A percentile compares a stretch with the other conserved stretches of the same genome.
Evolutionary conservation across 2,113 vertebrate genomes (phyloP).

Genomic region (Athene cunicularia): DNA sequence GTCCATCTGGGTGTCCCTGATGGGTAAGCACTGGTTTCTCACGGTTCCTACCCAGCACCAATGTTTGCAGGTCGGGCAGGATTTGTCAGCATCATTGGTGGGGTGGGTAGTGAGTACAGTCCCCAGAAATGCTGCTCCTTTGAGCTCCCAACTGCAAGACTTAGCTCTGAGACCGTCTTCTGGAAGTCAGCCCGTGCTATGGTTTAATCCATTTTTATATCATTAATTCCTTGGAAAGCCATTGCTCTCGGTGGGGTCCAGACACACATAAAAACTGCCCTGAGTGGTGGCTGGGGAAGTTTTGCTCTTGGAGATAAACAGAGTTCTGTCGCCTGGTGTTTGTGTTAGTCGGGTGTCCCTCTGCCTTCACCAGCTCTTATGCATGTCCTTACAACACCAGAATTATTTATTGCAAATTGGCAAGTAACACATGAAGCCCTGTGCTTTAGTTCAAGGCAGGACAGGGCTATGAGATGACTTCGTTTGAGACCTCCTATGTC

Average conservation of each 20-base stretch:
- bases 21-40: conserved; percentile 75
- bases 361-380: not conserved
- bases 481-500: not conserved
- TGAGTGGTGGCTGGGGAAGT: not conserved
- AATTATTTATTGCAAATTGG: not conserved
- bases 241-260: rapidly evolving
- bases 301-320: not conserved
- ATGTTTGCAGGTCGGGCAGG: rapidly evolving
- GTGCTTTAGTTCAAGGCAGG: not conserved
- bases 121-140: not conserved
- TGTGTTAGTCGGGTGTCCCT: not conserved
- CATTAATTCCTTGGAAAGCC: not conserved
- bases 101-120: not conserved
- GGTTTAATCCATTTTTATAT: not conserved
- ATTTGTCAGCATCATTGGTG: not conserved
- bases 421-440: not conserved
- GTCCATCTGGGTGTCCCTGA: conserved; percentile 96
- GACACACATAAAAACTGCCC: not conserved
- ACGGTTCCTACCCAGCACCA: not conserved
- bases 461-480: not conserved
- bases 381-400: not conserved
- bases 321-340: not conserved
- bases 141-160: not conserved
- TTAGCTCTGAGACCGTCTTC: not conserved
- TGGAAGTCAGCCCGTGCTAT: not conserved